Percentiles rank a stretch among this genome's conserved stretches.
These are phyloP conservation scores for Hafferia zeledoni DNA, from an alignment of 2,797 vertebrate species.

Conservation along the genomic window DNA sequence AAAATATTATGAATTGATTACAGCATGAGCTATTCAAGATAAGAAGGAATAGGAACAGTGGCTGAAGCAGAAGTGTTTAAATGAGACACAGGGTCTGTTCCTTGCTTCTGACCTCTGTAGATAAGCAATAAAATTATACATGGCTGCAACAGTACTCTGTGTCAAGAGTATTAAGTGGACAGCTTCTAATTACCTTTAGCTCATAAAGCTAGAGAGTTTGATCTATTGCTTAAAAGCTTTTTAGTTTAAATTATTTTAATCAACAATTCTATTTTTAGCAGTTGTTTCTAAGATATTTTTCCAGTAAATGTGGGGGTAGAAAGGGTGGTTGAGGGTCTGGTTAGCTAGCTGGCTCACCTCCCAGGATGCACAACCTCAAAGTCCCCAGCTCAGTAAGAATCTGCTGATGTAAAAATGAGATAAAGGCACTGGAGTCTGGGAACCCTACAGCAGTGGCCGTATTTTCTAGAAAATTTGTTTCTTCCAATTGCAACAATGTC, in stretches of 20 bases:
- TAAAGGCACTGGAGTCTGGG: background rate
- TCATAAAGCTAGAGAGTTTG: constrained; percentile 53
- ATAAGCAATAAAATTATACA: constrained; percentile 63
- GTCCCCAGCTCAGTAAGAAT: background rate
- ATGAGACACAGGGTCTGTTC: constrained; percentile 30
- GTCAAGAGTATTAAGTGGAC: constrained; percentile 51
- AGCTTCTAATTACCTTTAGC: constrained; percentile 61
- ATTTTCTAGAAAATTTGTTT: background rate
- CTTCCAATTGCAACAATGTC: background rate
- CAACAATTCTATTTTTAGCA: constrained; percentile 60
- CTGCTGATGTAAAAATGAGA: background rate
- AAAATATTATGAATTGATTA: constrained; percentile 70
- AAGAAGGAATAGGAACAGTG: constrained; percentile 44
- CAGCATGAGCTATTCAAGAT: constrained; percentile 54
- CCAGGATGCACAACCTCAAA: background rate
- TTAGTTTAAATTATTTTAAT: constrained; percentile 59
- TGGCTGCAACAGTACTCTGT: constrained; percentile 16
- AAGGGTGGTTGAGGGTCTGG: background rate
- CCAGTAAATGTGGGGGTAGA: background rate
- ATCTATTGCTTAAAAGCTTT: constrained; percentile 53
- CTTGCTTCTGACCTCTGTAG: constrained; percentile 55
- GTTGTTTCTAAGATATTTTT: constrained; percentile 26
- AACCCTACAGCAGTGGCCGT: background rate
- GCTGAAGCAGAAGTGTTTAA: constrained; percentile 50
- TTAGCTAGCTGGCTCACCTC: constrained; percentile 15